phyloP scores from a whole-genome alignment of 2,113 vertebrate species.

The Egretta garzetta region DNA sequence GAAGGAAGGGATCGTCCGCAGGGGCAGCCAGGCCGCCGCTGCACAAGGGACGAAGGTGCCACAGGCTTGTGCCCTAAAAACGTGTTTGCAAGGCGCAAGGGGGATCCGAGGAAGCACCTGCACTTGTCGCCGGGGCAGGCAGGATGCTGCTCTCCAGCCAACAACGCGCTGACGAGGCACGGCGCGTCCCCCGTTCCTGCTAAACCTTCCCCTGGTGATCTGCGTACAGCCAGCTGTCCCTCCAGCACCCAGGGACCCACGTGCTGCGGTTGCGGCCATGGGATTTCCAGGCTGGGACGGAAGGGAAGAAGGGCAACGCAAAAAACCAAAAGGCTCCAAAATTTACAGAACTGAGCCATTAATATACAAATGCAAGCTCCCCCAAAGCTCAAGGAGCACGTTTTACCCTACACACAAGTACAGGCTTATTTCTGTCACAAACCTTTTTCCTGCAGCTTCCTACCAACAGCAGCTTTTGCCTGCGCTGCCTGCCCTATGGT shows the following conservation, averaged over 20 bases:
- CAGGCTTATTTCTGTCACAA: background rate
- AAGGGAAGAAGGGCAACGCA: background rate
- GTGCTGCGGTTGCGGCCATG: accelerated
- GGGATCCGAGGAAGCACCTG: slow-evolving; percentile 28
- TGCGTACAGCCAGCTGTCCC: background rate
- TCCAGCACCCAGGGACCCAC: background rate
- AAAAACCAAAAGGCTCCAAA: background rate
- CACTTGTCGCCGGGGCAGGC: background rate
- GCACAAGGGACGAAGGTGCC: background rate
- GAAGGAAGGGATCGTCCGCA: background rate
- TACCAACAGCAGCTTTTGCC: background rate
- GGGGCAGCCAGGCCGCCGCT: accelerated
- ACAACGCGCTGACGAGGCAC: background rate
- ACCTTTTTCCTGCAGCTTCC: background rate
- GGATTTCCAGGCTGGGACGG: background rate
- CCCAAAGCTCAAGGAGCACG: background rate
- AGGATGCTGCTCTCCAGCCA: slow-evolving; percentile 15
- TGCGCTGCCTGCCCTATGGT: background rate
- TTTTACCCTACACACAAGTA: background rate
- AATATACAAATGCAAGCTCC: background rate
- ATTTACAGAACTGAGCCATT: background rate
- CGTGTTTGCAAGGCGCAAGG: accelerated
- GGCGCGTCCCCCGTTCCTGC: background rate
- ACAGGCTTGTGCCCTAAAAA: background rate
- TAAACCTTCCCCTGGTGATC: background rate